Base-by-base conservation (phyloP, 37 sponge, comb jelly and placozoan species). In the Beroe ovata region DNA sequence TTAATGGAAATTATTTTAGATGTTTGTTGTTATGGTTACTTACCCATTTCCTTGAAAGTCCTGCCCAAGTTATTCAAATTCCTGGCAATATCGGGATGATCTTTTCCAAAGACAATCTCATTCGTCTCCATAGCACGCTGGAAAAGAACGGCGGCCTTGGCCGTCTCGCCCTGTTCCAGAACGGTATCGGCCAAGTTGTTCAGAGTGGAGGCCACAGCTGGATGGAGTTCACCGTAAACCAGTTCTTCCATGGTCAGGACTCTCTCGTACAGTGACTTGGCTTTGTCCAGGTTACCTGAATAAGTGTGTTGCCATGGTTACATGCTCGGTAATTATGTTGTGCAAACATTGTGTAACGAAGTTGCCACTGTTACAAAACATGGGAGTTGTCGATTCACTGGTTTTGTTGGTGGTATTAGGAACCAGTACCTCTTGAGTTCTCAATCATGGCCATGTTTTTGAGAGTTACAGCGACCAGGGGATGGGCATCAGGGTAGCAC, bases 381-480 rank as follows among this genome's bases (percentile, higher is more conserved):
- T 19, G 11, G 16, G 18, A 18, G 11, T 58, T 58, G 59, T 58
- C 59, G 18, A 58, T 58, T 58, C 18, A 18, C 18, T 58, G 59
- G 18, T 58, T 19, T n/a, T n/a, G n/a, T n/a, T n/a, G n/a, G n/a
- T n/a, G n/a, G n/a, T n/a, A n/a, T n/a, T n/a, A n/a, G n/a, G n/a
- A n/a, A n/a, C n/a, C n/a, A n/a, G n/a, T n/a, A 77, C 84, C 84
- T 1, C 26, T 39, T 19, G 54, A 14, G 84, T 77, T 77, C 33
- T 77, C 84, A 23, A 77, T 77, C 84, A 77, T 77, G 25, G 84
- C 84, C 84, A 77, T 77, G 84, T 77, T 77, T 19, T 77, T 77
- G 47, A 77, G 42, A 26, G 84, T 77, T 1, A 77, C 47, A 40
- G 84, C 84, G 0, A 77, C 54, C 2, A 77, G 84, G 22, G 84